These are phyloP conservation scores for Tinea pellionella DNA, from an alignment of 2,888 invertebrate species.

Conservation along the genomic window DNA sequence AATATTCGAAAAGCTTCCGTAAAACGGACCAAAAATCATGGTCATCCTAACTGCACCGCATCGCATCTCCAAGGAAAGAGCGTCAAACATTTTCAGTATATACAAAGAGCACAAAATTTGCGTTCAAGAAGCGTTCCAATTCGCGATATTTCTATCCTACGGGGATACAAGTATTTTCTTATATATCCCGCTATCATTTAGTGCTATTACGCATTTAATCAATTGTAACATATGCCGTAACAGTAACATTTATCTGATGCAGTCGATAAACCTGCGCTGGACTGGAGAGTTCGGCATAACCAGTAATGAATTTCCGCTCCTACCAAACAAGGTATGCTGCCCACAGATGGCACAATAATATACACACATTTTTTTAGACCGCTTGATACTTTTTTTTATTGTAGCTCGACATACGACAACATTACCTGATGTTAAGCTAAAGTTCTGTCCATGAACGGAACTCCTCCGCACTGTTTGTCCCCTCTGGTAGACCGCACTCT, in stretches of 20 bases:
- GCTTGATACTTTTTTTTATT: too few relatives aligned
- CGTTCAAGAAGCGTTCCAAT: slow-evolving; percentile 9
- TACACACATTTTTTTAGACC: too few relatives aligned
- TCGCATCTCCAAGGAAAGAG: slow-evolving; percentile 4
- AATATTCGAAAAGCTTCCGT: not conserved
- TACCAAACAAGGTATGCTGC: too few relatives aligned
- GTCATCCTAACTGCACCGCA: not conserved
- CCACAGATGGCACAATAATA: too few relatives aligned
- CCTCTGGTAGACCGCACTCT: too few relatives aligned
- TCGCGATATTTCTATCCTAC: slow-evolving; percentile 2
- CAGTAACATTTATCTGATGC: not conserved
- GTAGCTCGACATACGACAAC: too few relatives aligned
- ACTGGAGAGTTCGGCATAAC: too few relatives aligned
- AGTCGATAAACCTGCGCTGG: too few relatives aligned
- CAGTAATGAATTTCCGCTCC: too few relatives aligned
- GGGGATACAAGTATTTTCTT: slow-evolving; percentile 7
- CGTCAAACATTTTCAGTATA: slow-evolving; percentile 10
- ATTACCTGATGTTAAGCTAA: too few relatives aligned
- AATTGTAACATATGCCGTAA: not conserved
- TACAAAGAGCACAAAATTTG: slow-evolving; percentile 12
- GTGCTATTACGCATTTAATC: not conserved
- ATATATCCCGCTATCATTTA: not conserved
- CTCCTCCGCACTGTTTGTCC: too few relatives aligned
- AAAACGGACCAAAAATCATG: not conserved
- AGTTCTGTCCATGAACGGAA: too few relatives aligned